Evolutionary conservation across 1,140 invertebrate genomes (phyloP).

Genomic region (Temnothorax longispinosus): DNA sequence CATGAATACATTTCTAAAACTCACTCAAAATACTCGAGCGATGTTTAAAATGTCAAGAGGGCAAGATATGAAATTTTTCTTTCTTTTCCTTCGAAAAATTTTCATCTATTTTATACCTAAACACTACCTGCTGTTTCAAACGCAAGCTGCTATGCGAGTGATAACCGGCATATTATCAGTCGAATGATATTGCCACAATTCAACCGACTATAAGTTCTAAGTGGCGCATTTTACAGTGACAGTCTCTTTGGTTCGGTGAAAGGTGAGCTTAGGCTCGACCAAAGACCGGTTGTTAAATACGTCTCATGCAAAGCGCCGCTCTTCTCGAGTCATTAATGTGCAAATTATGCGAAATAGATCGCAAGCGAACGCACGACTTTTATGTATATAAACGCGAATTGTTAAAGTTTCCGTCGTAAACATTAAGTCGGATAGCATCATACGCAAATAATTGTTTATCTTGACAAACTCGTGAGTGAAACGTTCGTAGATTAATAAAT

Average conservation of each 20-base stretch:
- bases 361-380: not conserved
- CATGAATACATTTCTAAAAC: not conserved
- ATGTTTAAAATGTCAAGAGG: not conserved
- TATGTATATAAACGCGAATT: not conserved
- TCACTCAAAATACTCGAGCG: not conserved
- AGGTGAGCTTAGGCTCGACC: constrained; percentile 68
- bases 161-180: not conserved
- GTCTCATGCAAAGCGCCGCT: not conserved
- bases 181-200: constrained; percentile 9
- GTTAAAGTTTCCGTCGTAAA: not conserved
- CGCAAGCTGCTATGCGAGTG: not conserved
- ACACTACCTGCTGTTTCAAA: not conserved
- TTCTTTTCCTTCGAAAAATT: not conserved
- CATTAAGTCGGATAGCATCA: not conserved
- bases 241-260: constrained; percentile 62
- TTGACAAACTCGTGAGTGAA: not conserved
- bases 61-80: not conserved
- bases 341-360: constrained; percentile 45
- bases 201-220: not conserved
- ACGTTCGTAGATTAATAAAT: not conserved
- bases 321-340: constrained; percentile 32
- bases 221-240: constrained; percentile 8
- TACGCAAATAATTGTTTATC: not conserved
- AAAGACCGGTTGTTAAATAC: constrained; percentile 56
- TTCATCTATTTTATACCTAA: not conserved